These are phyloP conservation scores for Diaperis boleti DNA, from an alignment of 2,888 invertebrate genomes.

Conservation along the genomic window DNA sequence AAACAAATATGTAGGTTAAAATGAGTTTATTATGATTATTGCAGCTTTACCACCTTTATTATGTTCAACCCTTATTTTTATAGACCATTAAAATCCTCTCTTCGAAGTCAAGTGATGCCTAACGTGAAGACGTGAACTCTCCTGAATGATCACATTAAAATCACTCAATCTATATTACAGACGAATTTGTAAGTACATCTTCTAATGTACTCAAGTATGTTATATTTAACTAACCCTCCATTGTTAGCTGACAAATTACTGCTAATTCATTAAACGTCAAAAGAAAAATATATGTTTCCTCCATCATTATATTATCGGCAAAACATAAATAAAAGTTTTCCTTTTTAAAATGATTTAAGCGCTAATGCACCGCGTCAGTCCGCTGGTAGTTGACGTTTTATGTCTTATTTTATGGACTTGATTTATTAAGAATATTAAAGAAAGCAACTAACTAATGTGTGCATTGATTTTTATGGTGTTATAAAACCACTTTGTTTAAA, in stretches of 20 bases:
- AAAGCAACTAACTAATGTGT: conserved; percentile 45
- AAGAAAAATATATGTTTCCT: conserved; percentile 30
- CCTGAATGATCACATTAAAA: too few relatives aligned
- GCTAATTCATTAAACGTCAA: conserved; percentile 30
- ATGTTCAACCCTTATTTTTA: too few relatives aligned
- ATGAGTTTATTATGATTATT: too few relatives aligned
- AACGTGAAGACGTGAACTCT: too few relatives aligned
- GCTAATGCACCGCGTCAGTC: conserved; percentile 29
- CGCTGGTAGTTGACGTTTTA: conserved; percentile 40
- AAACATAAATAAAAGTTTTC: conserved; percentile 28
- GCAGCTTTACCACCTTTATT: too few relatives aligned
- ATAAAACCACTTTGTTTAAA: conserved; percentile 46
- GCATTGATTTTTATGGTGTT: conserved; percentile 46
- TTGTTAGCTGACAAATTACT: conserved; percentile 26
- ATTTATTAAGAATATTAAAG: conserved; percentile 45
- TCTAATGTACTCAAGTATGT: too few relatives aligned
- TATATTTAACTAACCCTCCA: too few relatives aligned
- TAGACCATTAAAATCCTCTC: too few relatives aligned
- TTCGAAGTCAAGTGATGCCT: too few relatives aligned
- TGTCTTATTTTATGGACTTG: conserved; percentile 44
- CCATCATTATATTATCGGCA: conserved; percentile 17
- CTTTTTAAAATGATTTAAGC: conserved; percentile 28
- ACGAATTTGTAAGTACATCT: too few relatives aligned
- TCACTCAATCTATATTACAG: too few relatives aligned
- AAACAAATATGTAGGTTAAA: too few relatives aligned